phyloP scores from a whole-genome alignment of 2,113 vertebrate genomes.

The Ictalurus punctatus region DNA sequence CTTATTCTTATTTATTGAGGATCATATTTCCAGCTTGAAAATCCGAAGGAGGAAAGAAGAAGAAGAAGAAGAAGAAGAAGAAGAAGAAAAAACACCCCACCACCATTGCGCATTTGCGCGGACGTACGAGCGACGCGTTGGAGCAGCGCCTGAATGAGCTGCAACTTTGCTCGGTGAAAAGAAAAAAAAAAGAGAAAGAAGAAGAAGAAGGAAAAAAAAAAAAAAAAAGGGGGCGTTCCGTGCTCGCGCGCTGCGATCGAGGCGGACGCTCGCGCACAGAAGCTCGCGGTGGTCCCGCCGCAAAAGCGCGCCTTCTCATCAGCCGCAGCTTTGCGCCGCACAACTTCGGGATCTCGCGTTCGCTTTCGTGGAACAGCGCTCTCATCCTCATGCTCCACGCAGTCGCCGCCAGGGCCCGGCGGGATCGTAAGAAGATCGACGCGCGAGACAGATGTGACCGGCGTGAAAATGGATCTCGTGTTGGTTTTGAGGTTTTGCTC shows the following conservation, averaged over 20 bases:
- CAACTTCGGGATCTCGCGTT: background rate
- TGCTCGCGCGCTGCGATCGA: background rate
- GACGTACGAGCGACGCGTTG: background rate
- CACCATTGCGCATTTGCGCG: background rate
- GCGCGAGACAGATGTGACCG: slow-evolving; percentile 15
- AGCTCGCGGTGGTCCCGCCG: slow-evolving; percentile 23
- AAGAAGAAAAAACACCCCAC: background rate
- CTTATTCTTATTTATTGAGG: too few relatives aligned
- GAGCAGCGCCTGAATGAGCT: slow-evolving; percentile 1
- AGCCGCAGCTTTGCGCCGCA: slow-evolving; percentile 1
- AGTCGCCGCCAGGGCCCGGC: background rate
- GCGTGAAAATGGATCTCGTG: background rate
- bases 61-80: too few relatives aligned
- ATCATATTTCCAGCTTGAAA: background rate
- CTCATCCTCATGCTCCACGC: slow-evolving; percentile 3
- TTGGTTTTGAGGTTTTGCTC: background rate
- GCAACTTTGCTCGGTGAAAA: slow-evolving; percentile 19
- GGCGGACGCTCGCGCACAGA: background rate
- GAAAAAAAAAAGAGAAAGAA: background rate
- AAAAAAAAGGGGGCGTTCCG: slow-evolving; percentile 40
- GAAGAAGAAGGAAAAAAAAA: background rate
- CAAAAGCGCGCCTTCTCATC: slow-evolving; percentile 6
- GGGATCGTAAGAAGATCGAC: slow-evolving; percentile 5
- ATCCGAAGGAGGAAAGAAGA: background rate
- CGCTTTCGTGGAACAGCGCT: too few relatives aligned